A percentile compares a stretch with the other conserved stretches of the same genome.
These are phyloP conservation scores for Enteromius treurensis DNA, from an alignment of 2,797 vertebrate species.

Conservation along the genomic window DNA sequence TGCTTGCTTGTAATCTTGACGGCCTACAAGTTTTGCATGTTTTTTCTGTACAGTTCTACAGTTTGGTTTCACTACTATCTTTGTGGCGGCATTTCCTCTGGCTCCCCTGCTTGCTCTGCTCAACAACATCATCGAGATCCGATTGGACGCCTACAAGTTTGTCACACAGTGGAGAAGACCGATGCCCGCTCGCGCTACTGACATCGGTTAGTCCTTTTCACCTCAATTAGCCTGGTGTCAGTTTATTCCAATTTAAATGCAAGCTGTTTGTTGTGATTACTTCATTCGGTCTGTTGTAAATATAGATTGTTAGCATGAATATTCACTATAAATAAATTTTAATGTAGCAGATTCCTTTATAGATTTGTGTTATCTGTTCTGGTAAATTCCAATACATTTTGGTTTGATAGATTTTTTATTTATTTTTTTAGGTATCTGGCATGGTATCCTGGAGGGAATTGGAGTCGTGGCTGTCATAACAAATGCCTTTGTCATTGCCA, in stretches of 20 bases:
- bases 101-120: slow-evolving; percentile 96
- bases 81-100: slow-evolving; percentile 96
- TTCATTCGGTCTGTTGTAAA: not conserved
- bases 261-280: not conserved
- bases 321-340: not conserved
- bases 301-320: not conserved
- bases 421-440: slow-evolving; percentile 90
- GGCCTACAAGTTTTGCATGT: not conserved
- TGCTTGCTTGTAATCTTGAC: not conserved
- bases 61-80: slow-evolving; percentile 99
- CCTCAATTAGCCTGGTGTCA: slow-evolving; percentile 8
- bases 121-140: slow-evolving; percentile 98
- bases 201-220: slow-evolving; percentile 86
- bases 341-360: not conserved
- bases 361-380: not conserved
- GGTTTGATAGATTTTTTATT: not conserved
- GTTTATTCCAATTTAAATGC: not conserved
- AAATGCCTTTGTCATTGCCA: slow-evolving; percentile 98
- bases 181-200: slow-evolving; percentile 95
- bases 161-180: slow-evolving; percentile 98
- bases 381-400: not conserved
- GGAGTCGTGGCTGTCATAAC: slow-evolving; percentile 98
- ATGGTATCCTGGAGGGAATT: slow-evolving; percentile 96
- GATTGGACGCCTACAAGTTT: slow-evolving; percentile 97
- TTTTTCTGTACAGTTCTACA: slow-evolving; percentile 85